Evolutionary conservation across 1,140 invertebrate genomes (phyloP).

Genomic region (Drosophila fuyamai): DNA sequence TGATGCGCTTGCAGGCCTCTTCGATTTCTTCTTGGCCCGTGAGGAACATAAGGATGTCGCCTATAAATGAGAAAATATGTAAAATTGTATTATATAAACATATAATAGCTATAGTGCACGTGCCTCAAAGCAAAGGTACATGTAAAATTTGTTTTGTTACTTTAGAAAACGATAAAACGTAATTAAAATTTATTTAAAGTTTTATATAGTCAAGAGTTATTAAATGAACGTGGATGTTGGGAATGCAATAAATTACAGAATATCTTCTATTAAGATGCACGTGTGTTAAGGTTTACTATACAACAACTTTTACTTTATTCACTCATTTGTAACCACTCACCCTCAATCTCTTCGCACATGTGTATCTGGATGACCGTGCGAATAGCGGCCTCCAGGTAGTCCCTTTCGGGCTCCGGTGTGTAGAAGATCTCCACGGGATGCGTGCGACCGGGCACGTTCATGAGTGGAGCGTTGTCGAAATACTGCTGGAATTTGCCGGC

Average conservation of each 20-base stretch:
- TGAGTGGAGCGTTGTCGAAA: conserved; percentile 98
- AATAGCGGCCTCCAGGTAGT: conserved; percentile 99
- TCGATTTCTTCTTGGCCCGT: conserved; percentile 99
- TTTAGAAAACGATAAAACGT: too few relatives aligned
- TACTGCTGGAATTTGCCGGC: conserved; percentile 99
- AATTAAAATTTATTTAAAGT: too few relatives aligned
- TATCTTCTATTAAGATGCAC: too few relatives aligned
- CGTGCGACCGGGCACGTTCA: conserved; percentile 98
- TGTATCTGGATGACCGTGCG: conserved; percentile 99
- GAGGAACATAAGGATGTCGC: conserved; percentile 97
- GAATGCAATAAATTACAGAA: too few relatives aligned
- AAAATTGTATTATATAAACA: not conserved
- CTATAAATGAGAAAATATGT: conserved; percentile 11
- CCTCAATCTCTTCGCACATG: conserved; percentile 98
- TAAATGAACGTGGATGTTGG: too few relatives aligned
- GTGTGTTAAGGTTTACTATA: too few relatives aligned
- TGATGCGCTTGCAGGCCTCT: conserved; percentile 99
- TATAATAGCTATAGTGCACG: too few relatives aligned
- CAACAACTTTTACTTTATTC: not conserved
- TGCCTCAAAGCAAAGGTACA: too few relatives aligned
- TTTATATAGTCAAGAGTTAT: too few relatives aligned
- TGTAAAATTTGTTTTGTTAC: too few relatives aligned
- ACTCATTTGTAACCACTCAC: conserved; percentile 20
- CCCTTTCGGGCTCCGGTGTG: conserved; percentile 98
- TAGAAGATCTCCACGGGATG: conserved; percentile 99